Evolutionary conservation across 1,140 invertebrate species (phyloP).

Genomic region (Chlorops oryzae): DNA sequence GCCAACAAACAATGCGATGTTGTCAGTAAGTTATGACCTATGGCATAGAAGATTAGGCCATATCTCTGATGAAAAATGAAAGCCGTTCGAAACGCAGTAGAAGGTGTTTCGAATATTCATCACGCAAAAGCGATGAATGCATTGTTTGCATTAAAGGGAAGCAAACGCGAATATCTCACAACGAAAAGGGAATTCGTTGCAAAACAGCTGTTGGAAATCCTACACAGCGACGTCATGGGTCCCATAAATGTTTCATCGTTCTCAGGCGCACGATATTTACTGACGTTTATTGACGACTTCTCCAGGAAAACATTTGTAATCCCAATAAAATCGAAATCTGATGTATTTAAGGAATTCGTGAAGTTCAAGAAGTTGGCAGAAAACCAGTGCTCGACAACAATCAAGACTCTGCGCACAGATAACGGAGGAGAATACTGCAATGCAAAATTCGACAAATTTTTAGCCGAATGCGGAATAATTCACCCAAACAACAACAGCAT

Average conservation of each 20-base stretch:
- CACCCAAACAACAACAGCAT: conserved; percentile 10
- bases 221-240: conserved; percentile 48
- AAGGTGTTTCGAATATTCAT: neutral
- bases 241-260: conserved; percentile 42
- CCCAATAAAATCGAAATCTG: conserved; percentile 8
- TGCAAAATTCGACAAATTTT: conserved; percentile 4
- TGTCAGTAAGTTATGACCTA: conserved; percentile 8
- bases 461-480: conserved; percentile 7
- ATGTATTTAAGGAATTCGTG: conserved; percentile 24
- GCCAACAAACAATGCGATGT: neutral
- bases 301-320: conserved; percentile 41
- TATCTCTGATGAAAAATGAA: conserved; percentile 9
- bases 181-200: conserved; percentile 17
- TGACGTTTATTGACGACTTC: conserved; percentile 49
- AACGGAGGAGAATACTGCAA: conserved; percentile 1
- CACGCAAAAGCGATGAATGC: conserved; percentile 16
- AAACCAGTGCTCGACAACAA: too few species aligned
- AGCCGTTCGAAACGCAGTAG: conserved; percentile 1
- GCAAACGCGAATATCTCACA: conserved; percentile 20
- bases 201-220: conserved; percentile 17
- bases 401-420: conserved; percentile 1
- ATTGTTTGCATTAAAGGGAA: conserved; percentile 30
- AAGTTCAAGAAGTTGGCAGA: conserved; percentile 25
- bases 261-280: conserved; percentile 40
- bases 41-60: conserved; percentile 21